Evolutionary conservation across 1,140 invertebrate genomes (phyloP).

Genomic region (Bombus soroeensis): DNA sequence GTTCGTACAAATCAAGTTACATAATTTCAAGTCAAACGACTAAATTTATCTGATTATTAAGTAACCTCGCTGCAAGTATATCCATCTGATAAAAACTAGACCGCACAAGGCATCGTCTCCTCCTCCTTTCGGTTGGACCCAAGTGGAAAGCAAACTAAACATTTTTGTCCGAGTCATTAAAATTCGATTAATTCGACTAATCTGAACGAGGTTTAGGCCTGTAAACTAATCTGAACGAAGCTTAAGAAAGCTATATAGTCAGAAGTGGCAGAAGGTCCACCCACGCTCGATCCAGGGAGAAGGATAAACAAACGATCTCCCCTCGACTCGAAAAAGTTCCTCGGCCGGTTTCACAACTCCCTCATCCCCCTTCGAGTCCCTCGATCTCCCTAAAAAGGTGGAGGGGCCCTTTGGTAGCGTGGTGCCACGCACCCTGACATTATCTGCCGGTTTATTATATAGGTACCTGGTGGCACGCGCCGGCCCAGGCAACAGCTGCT

Average conservation of each 20-base stretch:
- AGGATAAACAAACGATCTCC: slow-evolving; percentile 55
- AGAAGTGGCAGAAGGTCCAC: slow-evolving; percentile 24
- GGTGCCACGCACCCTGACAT: slow-evolving; percentile 78
- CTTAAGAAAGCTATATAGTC: neutral
- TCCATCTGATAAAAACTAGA: too few species aligned
- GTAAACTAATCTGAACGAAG: neutral
- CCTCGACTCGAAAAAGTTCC: slow-evolving; percentile 51
- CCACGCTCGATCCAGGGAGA: slow-evolving; percentile 47
- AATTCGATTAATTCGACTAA: too few species aligned
- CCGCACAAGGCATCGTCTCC: too few species aligned
- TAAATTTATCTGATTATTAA: too few species aligned
- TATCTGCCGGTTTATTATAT: slow-evolving; percentile 81
- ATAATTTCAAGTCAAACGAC: too few species aligned
- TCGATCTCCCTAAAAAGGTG: slow-evolving; percentile 1
- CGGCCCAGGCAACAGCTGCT: slow-evolving; percentile 79
- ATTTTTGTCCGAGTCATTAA: too few species aligned
- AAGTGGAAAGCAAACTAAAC: too few species aligned
- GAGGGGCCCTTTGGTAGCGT: slow-evolving; percentile 69
- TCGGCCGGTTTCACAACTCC: slow-evolving; percentile 39
- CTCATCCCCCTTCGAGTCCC: neutral
- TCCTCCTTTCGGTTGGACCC: too few species aligned
- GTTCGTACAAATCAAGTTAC: too few species aligned
- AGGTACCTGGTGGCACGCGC: slow-evolving; percentile 83
- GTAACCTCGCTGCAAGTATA: too few species aligned
- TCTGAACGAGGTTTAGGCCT: too few species aligned